These are phyloP conservation scores for Schrankia costaestrigalis DNA, from an alignment of 2,888 invertebrate genomes.

Conservation along the genomic window DNA sequence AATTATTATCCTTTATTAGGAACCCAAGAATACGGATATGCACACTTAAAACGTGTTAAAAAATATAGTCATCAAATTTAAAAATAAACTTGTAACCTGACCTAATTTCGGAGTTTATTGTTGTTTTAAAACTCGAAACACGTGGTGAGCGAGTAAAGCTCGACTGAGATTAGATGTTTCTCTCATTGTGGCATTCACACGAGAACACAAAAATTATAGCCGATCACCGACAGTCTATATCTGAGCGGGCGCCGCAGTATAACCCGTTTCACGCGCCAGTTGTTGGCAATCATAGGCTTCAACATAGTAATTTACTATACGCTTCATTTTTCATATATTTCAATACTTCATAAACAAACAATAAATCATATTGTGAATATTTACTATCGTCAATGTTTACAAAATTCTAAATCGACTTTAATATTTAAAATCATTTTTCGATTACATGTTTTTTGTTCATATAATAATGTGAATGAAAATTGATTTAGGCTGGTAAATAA, in stretches of 20 bases:
- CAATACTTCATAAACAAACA: too few species aligned
- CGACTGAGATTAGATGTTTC: constrained; percentile 50
- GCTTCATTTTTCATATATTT: constrained; percentile 7
- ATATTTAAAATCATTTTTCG: too few species aligned
- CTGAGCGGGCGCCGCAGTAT: constrained; percentile 65
- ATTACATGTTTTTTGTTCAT: too few species aligned
- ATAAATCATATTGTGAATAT: too few species aligned
- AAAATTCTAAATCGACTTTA: too few species aligned
- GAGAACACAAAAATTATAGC: constrained; percentile 78
- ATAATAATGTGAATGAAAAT: too few species aligned
- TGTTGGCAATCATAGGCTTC: constrained; percentile 61
- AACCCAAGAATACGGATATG: too few species aligned
- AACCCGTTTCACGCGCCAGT: constrained; percentile 79
- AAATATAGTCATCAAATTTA: constrained; percentile 14
- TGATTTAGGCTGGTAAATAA: too few species aligned
- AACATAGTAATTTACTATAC: constrained; percentile 20
- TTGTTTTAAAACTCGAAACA: constrained; percentile 34
- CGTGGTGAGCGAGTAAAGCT: constrained; percentile 29
- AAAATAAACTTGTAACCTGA: constrained; percentile 33
- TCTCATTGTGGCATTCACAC: constrained; percentile 60
- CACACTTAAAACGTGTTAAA: too few species aligned
- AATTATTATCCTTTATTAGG: too few species aligned
- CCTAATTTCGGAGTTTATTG: constrained; percentile 34
- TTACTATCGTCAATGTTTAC: too few species aligned
- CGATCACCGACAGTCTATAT: constrained; percentile 79